phyloP scores from a whole-genome alignment of 2,888 invertebrate genomes.

The Meliscaeva auricollis region DNA sequence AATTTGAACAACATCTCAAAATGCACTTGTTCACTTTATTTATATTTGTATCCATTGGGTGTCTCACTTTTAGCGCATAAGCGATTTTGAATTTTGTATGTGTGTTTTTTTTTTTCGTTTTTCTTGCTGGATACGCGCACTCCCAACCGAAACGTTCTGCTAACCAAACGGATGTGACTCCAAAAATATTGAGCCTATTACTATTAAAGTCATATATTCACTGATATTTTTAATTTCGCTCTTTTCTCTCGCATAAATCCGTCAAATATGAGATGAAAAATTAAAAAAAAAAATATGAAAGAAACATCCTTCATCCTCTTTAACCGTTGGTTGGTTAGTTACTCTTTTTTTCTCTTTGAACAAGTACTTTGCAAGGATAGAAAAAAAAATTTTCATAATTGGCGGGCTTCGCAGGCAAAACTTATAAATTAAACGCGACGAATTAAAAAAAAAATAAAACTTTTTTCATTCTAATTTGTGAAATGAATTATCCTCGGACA shows the following conservation, averaged over 20 bases:
- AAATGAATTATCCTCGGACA: constrained; percentile 17
- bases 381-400: constrained; percentile 14
- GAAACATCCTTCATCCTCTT: constrained; percentile 37
- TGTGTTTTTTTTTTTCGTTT: neutral
- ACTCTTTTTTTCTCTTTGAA: constrained; percentile 52
- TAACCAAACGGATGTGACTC: constrained; percentile 37
- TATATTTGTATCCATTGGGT: constrained; percentile 47
- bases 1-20: constrained; percentile 5
- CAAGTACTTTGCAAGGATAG: neutral
- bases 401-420: constrained; percentile 41
- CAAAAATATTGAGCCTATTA: constrained; percentile 20
- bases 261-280: constrained; percentile 50
- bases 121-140: constrained; percentile 48
- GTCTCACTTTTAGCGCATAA: constrained; percentile 42
- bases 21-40: constrained; percentile 63
- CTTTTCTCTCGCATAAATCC: constrained; percentile 56
- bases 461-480: no score
- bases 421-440: no score
- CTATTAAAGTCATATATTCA: constrained; percentile 17
- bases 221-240: constrained; percentile 19
- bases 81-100: neutral
- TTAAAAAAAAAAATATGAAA: constrained; percentile 14
- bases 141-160: constrained; percentile 64
- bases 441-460: neutral
- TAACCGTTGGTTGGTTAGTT: neutral